Base-by-base conservation (phyloP, 2,113 vertebrate genomes). In the Aspiorhynchus laticeps region DNA sequence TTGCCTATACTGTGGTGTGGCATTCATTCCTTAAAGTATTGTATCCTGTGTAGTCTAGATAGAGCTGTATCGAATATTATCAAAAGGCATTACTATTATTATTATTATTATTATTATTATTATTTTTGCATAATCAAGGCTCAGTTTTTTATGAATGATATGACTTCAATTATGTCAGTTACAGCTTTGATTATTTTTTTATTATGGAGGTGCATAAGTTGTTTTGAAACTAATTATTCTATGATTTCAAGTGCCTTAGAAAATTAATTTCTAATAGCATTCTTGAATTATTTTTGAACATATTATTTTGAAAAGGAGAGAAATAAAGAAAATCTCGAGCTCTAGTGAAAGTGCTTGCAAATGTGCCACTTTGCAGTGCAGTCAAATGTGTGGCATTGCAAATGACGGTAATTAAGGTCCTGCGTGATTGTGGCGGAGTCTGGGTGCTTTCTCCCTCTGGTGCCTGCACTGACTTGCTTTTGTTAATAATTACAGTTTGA, bases 401-500 rank as follows among this genome's bases (percentile, higher is more conserved):
- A 87, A 93, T 38, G 65, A 91, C 91, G 82, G 77, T 89, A 91
- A 87, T 91, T 91, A 94, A 89, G 92, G 95, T 91, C 90, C 82
- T 94, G 91, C 90, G 91, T 92, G 94, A 87, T 87, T 93, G 89
- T 90, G 93, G 43, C 91, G 85, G 88, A 84, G 43, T 91, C 90
- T 59, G 85, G 86, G 75, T 89, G 84, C 91, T 92, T 89, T 90
- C 56, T 84, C 84, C 84, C 86, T 90, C 79, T 89, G 85, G 59
- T 92, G 88, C 93, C 93, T 95, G 92, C 89, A 91, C 89, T 80
- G 88, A 91, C 93, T 95, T 93, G 91, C 91, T 95, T 95, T 95
- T 93, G 33, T 95, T 93, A 90, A 86, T 94, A 94, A 78, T 95
- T 96, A 92, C 91, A 96, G 87, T 95, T 95, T 93, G 90, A 94